Percentiles rank a stretch among this genome's conserved stretches.
Evolutionary conservation across 1,140 invertebrate species (phyloP).

Genomic region (Sycobia sp.): DNA sequence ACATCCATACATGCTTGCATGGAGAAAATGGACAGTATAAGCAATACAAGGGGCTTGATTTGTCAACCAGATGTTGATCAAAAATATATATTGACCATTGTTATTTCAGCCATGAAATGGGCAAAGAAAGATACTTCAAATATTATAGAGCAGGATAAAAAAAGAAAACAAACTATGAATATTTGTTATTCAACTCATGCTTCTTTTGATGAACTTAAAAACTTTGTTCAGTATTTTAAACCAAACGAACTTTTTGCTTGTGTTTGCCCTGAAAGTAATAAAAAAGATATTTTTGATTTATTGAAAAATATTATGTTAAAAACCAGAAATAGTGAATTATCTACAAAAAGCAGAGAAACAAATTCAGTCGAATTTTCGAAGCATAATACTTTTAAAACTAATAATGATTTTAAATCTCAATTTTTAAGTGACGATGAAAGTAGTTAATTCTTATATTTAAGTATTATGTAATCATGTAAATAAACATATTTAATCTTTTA

Average conservation of each 20-base stretch:
- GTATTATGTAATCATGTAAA: neutral
- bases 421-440: conserved; percentile 44
- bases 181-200: conserved; percentile 72
- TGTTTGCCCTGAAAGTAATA: conserved; percentile 50
- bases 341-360: conserved; percentile 4
- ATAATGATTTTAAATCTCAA: conserved; percentile 33
- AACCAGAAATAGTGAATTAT: neutral
- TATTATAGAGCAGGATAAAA: conserved; percentile 46
- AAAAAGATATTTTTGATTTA: conserved; percentile 32
- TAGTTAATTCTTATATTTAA: no score
- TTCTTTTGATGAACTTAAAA: conserved; percentile 64
- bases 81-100: conserved; percentile 54
- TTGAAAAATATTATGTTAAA: conserved; percentile 39
- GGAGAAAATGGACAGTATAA: conserved; percentile 36
- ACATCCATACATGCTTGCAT: conserved; percentile 60
- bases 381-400: conserved; percentile 25
- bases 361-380: conserved; percentile 35
- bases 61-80: conserved; percentile 40
- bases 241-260: conserved; percentile 62
- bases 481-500: neutral
- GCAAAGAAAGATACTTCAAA: conserved; percentile 44
- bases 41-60: conserved; percentile 26
- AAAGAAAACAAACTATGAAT: conserved; percentile 48
- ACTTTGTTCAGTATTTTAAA: conserved; percentile 63
- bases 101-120: conserved; percentile 65